Conservation (phyloP, 2,113 vertebrate species). For the Pheucticus melanocephalus region DNA sequence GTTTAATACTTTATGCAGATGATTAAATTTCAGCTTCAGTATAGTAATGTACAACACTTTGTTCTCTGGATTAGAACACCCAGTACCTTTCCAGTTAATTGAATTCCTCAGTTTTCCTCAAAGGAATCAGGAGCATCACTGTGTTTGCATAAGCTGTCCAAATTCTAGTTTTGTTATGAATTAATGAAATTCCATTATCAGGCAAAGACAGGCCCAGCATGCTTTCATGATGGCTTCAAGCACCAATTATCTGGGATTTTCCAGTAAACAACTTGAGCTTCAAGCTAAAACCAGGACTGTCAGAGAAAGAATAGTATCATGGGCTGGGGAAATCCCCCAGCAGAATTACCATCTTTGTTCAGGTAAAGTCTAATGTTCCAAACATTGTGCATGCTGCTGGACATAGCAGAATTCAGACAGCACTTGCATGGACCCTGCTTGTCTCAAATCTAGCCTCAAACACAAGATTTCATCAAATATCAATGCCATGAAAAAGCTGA, state of each 20-base stretch:
- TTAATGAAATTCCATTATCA: slow-evolving; percentile 33
- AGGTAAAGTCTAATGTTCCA: neutral
- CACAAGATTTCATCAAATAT: neutral
- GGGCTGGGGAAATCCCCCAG: neutral
- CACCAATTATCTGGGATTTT: slow-evolving; percentile 9
- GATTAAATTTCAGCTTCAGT: neutral
- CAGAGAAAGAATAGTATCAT: neutral
- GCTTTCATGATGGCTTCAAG: neutral
- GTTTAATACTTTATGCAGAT: slow-evolving; percentile 9
- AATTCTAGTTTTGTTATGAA: slow-evolving; percentile 12
- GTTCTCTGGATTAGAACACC: neutral
- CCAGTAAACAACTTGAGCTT: neutral
- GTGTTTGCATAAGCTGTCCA: neutral
- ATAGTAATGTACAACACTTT: neutral
- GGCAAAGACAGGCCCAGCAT: slow-evolving; percentile 5
- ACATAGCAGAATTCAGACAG: neutral
- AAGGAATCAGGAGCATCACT: neutral
- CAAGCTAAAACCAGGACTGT: neutral
- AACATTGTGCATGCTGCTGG: neutral
- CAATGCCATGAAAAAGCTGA: rapidly evolving
- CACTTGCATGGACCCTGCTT: rapidly evolving
- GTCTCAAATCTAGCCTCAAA: neutral
- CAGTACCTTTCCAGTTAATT: neutral
- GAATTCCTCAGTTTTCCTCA: neutral
- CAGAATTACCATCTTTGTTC: neutral